A percentile compares a stretch with the other conserved stretches of the same genome.
Conservation (phyloP, 2,888 invertebrate species). For the Sisyra nigra region DNA sequence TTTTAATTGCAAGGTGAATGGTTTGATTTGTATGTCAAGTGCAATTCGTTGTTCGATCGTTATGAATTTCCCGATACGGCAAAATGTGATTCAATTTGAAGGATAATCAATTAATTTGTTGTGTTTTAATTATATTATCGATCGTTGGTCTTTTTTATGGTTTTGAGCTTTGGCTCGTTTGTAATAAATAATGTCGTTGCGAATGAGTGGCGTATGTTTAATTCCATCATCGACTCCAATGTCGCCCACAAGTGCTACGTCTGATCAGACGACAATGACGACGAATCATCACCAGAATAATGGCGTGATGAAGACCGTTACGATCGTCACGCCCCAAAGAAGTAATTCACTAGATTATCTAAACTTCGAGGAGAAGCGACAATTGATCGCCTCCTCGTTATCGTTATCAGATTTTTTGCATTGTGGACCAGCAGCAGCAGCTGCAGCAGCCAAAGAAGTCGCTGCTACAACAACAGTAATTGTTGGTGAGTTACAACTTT, state of each 20-base stretch:
- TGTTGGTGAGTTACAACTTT: conserved; percentile 21
- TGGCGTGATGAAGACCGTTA: conserved; percentile 34
- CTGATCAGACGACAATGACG: conserved; percentile 6
- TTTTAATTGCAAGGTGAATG: too few species aligned
- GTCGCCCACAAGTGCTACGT: conserved; percentile 6
- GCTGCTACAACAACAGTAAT: conserved; percentile 21
- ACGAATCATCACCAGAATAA: conserved; percentile 8
- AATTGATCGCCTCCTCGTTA: conserved; percentile 74
- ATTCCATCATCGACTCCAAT: conserved; percentile 15
- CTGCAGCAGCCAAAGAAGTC: conserved; percentile 22
- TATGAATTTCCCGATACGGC: too few species aligned
- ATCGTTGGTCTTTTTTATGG: too few species aligned
- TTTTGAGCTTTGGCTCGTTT: not conserved
- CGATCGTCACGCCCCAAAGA: conserved; percentile 52
- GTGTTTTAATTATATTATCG: too few species aligned
- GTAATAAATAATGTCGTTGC: conserved; percentile 18
- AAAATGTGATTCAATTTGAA: too few species aligned
- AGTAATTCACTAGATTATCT: conserved; percentile 79
- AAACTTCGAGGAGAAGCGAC: conserved; percentile 82
- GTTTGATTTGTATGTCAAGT: too few species aligned
- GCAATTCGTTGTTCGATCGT: too few species aligned
- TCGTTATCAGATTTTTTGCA: conserved; percentile 74
- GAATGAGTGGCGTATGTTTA: conserved; percentile 20
- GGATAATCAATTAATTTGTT: too few species aligned
- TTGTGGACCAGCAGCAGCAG: conserved; percentile 42